Evolutionary conservation across 2,888 invertebrate species (phyloP), one percentile per base, ranked within the genome.

Genomic region (Leucozona laternaria): DNA sequence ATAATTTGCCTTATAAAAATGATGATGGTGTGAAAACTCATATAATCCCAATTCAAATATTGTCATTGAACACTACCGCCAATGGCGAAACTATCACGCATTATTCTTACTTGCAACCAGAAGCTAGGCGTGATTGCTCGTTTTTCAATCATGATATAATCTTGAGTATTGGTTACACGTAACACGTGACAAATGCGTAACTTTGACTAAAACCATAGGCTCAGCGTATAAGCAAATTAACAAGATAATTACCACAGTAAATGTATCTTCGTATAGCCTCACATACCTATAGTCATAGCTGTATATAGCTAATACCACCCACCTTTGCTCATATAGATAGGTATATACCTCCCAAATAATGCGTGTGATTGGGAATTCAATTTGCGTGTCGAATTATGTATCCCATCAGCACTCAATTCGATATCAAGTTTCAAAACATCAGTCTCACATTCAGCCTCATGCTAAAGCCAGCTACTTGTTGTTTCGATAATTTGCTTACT

Each of bases 311-410:
- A 17, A 50, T n/a, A 57, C 55, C 31, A 11, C 6, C 57, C 20
- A 2, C 17, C 15, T 15, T 1, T 3, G 7, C 6, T 1, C 22
- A 1, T 22, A 7, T 43, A 10, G 4, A 10, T 20, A 64, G 28
- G 6, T 31, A 31, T 1, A 31, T 31, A 31, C 31, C 48, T 20
- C 6, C 48, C 31, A 25, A 22, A 57, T n/a, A 28, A 62, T 70
- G 66, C 70, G 73, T 64, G 25, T 13, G 20, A 75, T 84, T 84
- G 22, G 17, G 20, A 70, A 84, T 84, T 84, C 79, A 64, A 75
- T 71, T 70, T 64, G 79, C 79, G 70, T 79, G 11, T 71, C 2
- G 20, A 75, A 64, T 70, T 75, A 70, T 84, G 64, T 62, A 11
- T 73, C 48, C 17, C 17, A n/a, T n/a, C n/a, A 66, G n/a, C 40